A percentile compares a stretch with the other conserved stretches of the same genome.
Conservation (phyloP, 2,888 invertebrate species). For the Calameuta idolon region DNA sequence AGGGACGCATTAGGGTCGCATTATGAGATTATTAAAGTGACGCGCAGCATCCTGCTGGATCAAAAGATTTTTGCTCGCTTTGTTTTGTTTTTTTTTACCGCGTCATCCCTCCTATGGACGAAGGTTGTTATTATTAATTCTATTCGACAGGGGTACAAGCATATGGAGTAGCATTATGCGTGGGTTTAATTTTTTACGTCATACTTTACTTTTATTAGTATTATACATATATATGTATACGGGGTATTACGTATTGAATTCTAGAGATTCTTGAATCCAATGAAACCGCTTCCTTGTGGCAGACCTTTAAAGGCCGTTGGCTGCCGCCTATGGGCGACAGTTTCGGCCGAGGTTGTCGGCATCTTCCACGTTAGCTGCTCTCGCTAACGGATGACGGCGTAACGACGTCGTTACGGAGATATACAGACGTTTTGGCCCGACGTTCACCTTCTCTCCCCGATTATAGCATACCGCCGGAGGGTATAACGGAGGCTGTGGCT, state of each 20-base stretch:
- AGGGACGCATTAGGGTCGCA: conserved; percentile 37
- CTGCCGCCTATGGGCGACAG: background rate
- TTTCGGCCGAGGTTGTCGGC: conserved; percentile 2
- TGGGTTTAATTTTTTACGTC: background rate
- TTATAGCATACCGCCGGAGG: conserved; percentile 57
- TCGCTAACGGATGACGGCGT: conserved; percentile 39
- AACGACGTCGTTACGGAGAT: conserved; percentile 65
- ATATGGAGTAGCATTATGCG: background rate
- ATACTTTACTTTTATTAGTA: background rate
- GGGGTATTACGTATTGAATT: background rate
- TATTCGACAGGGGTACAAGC: background rate
- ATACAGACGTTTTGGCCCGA: conserved; percentile 57
- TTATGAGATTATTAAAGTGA: conserved; percentile 19
- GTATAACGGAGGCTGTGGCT: conserved; percentile 54
- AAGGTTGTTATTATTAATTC: background rate
- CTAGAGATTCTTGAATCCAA: background rate
- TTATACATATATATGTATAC: too few species aligned
- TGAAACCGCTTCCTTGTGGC: background rate
- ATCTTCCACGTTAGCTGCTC: conserved; percentile 4
- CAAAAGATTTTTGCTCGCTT: conserved; percentile 28
- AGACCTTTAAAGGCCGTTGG: background rate
- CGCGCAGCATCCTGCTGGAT: background rate
- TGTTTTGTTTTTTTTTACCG: conserved; percentile 28
- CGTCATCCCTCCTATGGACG: background rate
- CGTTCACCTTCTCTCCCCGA: conserved; percentile 52